These are phyloP conservation scores for Acropora yongei DNA, from an alignment of 64 coral and sea anemone genomes.

Conservation along the genomic window DNA sequence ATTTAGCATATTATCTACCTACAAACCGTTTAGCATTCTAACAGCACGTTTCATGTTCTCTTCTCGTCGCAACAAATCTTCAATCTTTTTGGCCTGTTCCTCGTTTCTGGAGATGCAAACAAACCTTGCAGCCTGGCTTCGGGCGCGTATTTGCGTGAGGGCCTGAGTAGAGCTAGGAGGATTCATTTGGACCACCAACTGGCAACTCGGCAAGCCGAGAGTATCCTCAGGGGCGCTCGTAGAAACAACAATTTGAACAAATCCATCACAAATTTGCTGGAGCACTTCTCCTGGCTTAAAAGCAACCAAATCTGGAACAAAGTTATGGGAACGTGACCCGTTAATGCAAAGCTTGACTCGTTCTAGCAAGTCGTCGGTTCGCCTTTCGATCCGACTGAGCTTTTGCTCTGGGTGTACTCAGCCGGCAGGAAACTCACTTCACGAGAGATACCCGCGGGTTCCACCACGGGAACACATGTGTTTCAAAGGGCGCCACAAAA, in stretches of 20 bases:
- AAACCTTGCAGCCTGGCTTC: slow-evolving; percentile 57
- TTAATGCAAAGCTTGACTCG: too few relatives aligned
- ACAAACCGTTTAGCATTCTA: slow-evolving; percentile 37
- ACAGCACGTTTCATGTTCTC: slow-evolving; percentile 82
- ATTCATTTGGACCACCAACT: slow-evolving; percentile 79
- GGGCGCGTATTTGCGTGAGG: slow-evolving; percentile 68
- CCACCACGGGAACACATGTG: too few relatives aligned
- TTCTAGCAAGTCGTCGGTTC: too few relatives aligned
- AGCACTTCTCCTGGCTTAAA: slow-evolving; percentile 60
- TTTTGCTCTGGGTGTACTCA: too few relatives aligned
- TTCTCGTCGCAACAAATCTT: slow-evolving; percentile 76
- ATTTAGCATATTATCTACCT: neutral
- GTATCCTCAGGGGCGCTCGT: slow-evolving; percentile 71
- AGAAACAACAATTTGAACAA: slow-evolving; percentile 77
- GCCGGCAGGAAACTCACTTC: too few relatives aligned
- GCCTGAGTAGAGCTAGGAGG: slow-evolving; percentile 72
- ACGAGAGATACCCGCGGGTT: too few relatives aligned
- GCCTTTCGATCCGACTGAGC: too few relatives aligned
- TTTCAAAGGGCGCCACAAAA: too few relatives aligned
- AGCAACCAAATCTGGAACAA: slow-evolving; percentile 7
- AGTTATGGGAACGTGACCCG: too few relatives aligned
- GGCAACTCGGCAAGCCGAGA: slow-evolving; percentile 63
- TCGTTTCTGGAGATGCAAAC: slow-evolving; percentile 81
- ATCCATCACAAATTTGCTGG: slow-evolving; percentile 55
- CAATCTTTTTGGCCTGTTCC: slow-evolving; percentile 77